phyloP scores from a whole-genome alignment of 1,140 invertebrate genomes.

The Holcopasites calliopsidis region DNA sequence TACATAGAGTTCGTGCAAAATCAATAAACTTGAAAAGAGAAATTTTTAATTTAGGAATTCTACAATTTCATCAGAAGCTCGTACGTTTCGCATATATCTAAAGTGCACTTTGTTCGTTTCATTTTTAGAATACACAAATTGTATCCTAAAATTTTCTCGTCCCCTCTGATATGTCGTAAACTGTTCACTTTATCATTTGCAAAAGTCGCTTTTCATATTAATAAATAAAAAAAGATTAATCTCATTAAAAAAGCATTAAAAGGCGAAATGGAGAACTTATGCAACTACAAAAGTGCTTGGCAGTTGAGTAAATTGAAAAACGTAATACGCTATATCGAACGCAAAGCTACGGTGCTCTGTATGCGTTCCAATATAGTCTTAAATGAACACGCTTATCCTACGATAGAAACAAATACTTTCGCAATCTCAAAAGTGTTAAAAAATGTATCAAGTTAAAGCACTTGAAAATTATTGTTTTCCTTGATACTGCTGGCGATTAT shows the following conservation, averaged over 20 bases:
- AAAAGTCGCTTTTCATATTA: neutral
- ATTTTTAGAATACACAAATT: neutral
- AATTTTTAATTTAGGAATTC: no score
- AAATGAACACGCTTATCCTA: neutral
- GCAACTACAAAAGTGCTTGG: conserved; percentile 14
- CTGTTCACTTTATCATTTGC: neutral
- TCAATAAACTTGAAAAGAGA: neutral
- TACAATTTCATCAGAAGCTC: neutral
- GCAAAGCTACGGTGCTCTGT: neutral
- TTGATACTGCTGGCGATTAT: neutral
- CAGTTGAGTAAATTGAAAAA: conserved; percentile 12
- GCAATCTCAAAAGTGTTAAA: conserved; percentile 35
- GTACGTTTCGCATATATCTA: neutral
- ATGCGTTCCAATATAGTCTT: neutral
- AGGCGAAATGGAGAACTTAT: neutral
- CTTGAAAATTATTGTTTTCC: conserved; percentile 6
- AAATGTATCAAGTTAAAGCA: conserved; percentile 4
- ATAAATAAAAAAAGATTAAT: neutral
- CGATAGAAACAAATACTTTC: conserved; percentile 21
- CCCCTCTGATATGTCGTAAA: conserved; percentile 13
- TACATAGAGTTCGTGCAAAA: neutral
- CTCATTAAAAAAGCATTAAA: neutral
- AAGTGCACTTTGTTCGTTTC: neutral
- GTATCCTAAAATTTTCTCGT: neutral
- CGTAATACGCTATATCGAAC: neutral